phyloP scores from a whole-genome alignment of 2,797 vertebrate genomes.

The Enteromius treurensis region DNA sequence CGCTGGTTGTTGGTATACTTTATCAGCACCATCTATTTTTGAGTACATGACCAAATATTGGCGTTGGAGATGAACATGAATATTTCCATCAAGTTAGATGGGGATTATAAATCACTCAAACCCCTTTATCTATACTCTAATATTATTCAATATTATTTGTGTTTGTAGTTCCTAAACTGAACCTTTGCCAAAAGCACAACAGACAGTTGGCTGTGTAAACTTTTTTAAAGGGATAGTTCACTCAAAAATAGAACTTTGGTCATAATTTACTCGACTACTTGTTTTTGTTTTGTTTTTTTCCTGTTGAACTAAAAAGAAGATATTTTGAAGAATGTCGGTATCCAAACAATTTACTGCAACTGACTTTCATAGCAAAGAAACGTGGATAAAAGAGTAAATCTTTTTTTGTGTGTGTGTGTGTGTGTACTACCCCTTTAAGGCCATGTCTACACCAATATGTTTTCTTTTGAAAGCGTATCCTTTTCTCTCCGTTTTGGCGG shows the following conservation, averaged over 20 bases:
- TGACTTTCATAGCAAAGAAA: neutral
- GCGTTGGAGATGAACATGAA: neutral
- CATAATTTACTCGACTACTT: neutral
- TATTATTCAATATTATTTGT: too few species aligned
- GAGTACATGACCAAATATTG: neutral
- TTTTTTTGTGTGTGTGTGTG: neutral
- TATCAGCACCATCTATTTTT: slow-evolving; percentile 8
- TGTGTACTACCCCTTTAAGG: neutral
- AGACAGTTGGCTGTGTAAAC: neutral
- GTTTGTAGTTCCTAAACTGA: neutral
- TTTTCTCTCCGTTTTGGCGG: too few species aligned
- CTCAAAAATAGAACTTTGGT: neutral
- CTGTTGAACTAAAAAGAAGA: neutral
- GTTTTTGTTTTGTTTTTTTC: neutral
- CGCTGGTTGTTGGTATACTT: neutral
- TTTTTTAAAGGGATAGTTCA: neutral
- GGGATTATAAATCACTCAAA: neutral
- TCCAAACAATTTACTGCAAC: neutral
- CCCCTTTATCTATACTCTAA: neutral
- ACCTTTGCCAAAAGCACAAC: neutral
- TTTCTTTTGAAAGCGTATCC: neutral
- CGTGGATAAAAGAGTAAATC: neutral
- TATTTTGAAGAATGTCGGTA: neutral
- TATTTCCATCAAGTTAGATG: neutral
- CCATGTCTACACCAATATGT: neutral